Evolutionary conservation across 2,113 vertebrate species (phyloP).

Genomic region (Eubucco bourcierii): DNA sequence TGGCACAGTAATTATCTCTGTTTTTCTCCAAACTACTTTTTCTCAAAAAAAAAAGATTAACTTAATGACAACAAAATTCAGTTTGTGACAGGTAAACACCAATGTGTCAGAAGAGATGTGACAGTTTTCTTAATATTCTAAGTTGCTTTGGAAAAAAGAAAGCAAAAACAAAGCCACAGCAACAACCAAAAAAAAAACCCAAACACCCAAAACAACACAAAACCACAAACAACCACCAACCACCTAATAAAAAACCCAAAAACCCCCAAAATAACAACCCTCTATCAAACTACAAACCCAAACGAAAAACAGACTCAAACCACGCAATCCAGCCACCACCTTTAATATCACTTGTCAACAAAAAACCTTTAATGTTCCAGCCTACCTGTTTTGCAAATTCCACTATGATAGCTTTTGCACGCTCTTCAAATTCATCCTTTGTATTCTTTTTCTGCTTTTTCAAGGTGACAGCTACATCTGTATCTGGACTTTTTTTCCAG

Average conservation of each 20-base stretch:
- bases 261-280: too few relatives aligned
- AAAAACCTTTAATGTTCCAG: background rate
- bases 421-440: slow-evolving; percentile 95
- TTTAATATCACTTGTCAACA: background rate
- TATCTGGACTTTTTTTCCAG: slow-evolving; percentile 97
- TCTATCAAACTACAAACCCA: background rate
- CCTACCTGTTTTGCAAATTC: slow-evolving; percentile 97
- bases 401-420: slow-evolving; percentile 90
- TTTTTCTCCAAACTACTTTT: background rate
- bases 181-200: too few relatives aligned
- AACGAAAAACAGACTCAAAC: background rate
- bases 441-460: slow-evolving; percentile 99
- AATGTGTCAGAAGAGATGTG: background rate
- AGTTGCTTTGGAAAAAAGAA: background rate
- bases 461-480: slow-evolving; percentile 88
- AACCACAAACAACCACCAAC: too few relatives aligned
- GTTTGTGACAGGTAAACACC: background rate
- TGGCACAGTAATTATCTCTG: background rate
- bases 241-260: background rate
- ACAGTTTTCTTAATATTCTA: background rate
- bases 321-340: background rate
- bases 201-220: background rate
- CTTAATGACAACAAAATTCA: background rate
- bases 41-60: background rate
- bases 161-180: too few relatives aligned